Evolutionary conservation across 2,888 invertebrate species (phyloP).

Genomic region (Lamellibrachia columna): DNA sequence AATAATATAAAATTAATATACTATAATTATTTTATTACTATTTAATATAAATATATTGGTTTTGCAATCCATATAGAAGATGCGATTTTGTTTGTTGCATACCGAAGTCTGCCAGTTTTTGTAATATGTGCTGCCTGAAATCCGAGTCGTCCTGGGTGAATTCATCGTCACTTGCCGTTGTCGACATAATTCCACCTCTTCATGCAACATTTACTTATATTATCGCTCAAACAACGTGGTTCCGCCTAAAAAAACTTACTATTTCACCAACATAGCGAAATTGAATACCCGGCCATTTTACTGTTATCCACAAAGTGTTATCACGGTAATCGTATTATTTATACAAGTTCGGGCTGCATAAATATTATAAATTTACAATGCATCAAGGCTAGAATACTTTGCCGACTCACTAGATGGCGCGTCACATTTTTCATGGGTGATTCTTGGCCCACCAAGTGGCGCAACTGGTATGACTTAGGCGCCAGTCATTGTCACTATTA

Average conservation of each 20-base stretch:
- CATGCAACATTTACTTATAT: neutral
- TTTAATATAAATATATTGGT: neutral
- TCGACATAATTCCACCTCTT: neutral
- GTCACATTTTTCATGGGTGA: neutral
- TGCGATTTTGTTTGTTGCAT: neutral
- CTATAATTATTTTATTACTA: too few relatives aligned
- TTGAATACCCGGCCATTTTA: neutral
- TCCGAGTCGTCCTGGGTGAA: neutral
- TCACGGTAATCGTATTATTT: neutral
- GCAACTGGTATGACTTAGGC: neutral
- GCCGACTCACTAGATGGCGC: neutral
- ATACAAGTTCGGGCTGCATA: neutral
- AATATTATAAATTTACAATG: neutral
- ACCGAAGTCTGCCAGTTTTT: conserved; percentile 4
- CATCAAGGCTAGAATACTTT: neutral
- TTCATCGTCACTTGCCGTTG: neutral
- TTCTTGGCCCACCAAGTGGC: neutral
- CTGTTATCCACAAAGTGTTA: neutral
- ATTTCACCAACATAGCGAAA: neutral
- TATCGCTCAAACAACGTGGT: conserved; percentile 16
- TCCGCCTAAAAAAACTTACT: neutral
- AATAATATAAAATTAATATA: too few relatives aligned
- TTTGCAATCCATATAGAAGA: too few relatives aligned
- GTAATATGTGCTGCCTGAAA: neutral
- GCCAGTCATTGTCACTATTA: too few relatives aligned